These are phyloP conservation scores for Malthinus flaveolus DNA, from an alignment of 2,888 invertebrate species.

Conservation along the genomic window DNA sequence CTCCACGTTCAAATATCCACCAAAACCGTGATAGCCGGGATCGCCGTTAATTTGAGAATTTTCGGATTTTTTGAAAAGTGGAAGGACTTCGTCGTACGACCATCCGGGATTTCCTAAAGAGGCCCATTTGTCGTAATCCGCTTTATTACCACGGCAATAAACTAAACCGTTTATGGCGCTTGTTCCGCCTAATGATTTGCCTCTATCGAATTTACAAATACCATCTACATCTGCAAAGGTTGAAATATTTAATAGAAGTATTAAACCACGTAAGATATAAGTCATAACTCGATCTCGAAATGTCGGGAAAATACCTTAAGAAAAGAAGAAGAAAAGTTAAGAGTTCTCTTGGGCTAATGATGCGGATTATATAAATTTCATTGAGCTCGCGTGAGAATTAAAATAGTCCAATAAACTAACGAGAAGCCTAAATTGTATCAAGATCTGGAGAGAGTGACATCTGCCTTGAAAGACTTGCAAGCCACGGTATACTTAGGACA, in stretches of 20 bases:
- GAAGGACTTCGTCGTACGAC: conserved; percentile 19
- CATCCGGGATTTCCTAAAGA: conserved; percentile 66
- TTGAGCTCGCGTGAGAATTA: no score
- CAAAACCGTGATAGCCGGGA: neutral
- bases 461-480: no score
- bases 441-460: no score
- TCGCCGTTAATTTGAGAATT: conserved; percentile 11
- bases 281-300: no score
- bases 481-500: no score
- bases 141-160: conserved; percentile 79
- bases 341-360: no score
- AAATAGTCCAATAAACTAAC: no score
- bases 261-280: no score
- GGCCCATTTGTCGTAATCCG: conserved; percentile 83
- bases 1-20: conserved; percentile 11
- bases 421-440: no score
- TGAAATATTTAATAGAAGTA: neutral
- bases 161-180: conserved; percentile 84
- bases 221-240: neutral
- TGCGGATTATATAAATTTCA: no score
- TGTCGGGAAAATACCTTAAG: no score
- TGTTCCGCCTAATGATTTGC: conserved; percentile 68
- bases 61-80: conserved; percentile 15
- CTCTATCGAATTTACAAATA: conserved; percentile 67
- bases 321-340: no score